Evolutionary conservation across 2,888 invertebrate species (phyloP).

Genomic region (Parelbella ahira): DNA sequence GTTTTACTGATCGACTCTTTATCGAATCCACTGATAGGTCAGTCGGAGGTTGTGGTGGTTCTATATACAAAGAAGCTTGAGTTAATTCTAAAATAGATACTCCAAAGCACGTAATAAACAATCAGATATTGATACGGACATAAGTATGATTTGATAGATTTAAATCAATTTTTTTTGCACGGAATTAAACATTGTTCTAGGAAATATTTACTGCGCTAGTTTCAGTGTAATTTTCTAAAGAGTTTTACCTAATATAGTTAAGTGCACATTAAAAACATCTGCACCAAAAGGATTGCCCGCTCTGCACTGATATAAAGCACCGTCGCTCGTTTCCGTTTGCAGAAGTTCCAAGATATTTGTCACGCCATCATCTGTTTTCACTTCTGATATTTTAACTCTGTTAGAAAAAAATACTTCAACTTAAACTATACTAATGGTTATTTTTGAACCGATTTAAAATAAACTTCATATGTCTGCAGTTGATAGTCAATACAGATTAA

Average conservation of each 20-base stretch:
- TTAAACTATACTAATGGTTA: no score
- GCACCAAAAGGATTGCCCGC: conserved; percentile 74
- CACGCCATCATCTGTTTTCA: conserved; percentile 67
- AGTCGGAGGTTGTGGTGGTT: conserved; percentile 68
- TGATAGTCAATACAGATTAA: no score
- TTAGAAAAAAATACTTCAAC: conserved; percentile 11
- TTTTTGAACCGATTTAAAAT: no score
- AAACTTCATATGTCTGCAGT: no score
- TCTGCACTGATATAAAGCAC: conserved; percentile 69
- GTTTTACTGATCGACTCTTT: conserved; percentile 62
- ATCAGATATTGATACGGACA: no score
- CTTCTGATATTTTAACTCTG: conserved; percentile 72
- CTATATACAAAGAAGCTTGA: conserved; percentile 39
- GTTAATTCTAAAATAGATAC: no score
- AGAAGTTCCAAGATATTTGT: conserved; percentile 61
- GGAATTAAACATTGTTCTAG: no score
- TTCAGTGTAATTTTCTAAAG: no score
- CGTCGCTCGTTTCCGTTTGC: conserved; percentile 68
- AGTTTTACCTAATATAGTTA: conserved; percentile 67
- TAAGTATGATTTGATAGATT: no score
- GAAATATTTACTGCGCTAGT: no score
- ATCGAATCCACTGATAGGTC: conserved; percentile 70
- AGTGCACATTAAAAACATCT: conserved; percentile 60
- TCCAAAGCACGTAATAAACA: no score
- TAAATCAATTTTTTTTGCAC: no score